These are phyloP conservation scores for Parthenolecanium corni DNA, from an alignment of 2,888 invertebrate genomes.

Conservation along the genomic window DNA sequence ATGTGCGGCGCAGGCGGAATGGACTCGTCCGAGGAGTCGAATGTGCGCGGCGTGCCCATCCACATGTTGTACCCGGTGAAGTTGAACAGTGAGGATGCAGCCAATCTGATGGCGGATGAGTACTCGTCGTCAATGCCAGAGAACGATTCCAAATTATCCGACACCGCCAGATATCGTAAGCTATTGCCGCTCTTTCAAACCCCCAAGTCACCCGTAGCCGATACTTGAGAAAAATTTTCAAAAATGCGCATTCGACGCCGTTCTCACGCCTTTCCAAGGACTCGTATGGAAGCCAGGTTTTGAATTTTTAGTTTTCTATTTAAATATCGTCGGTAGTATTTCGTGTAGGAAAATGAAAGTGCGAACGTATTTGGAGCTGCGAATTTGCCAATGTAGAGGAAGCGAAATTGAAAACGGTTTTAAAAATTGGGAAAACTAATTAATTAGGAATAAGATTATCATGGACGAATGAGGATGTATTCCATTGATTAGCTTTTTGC, in stretches of 20 bases:
- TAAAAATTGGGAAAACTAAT: too few species aligned
- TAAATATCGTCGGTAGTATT: too few species aligned
- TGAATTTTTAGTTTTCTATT: slow-evolving; percentile 1
- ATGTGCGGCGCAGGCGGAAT: not conserved
- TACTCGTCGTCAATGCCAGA: slow-evolving; percentile 9
- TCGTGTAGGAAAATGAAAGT: too few species aligned
- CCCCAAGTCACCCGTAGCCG: slow-evolving; percentile 20
- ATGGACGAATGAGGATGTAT: too few species aligned
- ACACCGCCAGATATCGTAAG: slow-evolving; percentile 24
- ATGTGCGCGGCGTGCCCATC: slow-evolving; percentile 21
- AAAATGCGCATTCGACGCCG: not conserved
- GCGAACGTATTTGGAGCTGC: too few species aligned
- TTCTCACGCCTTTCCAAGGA: not conserved
- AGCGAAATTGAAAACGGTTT: too few species aligned
- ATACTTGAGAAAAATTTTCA: slow-evolving; percentile 21
- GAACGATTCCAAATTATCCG: slow-evolving; percentile 11
- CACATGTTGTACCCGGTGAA: slow-evolving; percentile 22
- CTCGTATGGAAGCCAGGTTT: not conserved
- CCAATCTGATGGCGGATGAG: not conserved
- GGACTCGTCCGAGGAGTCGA: slow-evolving; percentile 17
- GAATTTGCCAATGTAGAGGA: too few species aligned
- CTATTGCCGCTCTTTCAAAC: slow-evolving; percentile 17
- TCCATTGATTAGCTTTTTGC: too few species aligned
- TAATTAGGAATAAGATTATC: too few species aligned
- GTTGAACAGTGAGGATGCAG: not conserved